phyloP scores from a whole-genome alignment of 2,113 vertebrate species.

The Coptodon bakossiorum region DNA sequence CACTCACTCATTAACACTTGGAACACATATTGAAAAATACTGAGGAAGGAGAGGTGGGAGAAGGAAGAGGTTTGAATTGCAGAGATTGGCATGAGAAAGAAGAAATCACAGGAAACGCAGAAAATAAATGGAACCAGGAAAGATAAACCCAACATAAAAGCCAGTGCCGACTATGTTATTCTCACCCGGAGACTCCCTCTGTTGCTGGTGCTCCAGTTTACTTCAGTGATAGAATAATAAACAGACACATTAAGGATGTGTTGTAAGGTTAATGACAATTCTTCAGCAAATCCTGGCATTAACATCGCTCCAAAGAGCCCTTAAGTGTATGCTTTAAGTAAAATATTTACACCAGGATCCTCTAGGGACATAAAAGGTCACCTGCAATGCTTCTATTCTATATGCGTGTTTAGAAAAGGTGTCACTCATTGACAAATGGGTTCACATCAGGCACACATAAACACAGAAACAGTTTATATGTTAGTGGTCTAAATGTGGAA shows the following conservation, averaged over 20 bases:
- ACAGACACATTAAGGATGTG: constrained; percentile 16
- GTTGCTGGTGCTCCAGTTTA: neutral
- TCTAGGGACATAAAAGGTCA: neutral
- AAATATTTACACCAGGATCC: constrained; percentile 40
- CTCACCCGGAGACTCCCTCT: neutral
- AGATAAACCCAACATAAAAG: neutral
- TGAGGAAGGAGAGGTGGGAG: neutral
- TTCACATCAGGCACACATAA: constrained; percentile 8
- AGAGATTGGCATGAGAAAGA: neutral
- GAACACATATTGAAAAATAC: neutral
- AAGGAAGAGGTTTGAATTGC: neutral
- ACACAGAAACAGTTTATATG: neutral
- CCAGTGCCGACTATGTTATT: neutral
- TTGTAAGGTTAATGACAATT: neutral
- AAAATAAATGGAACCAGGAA: neutral
- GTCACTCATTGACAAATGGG: constrained; percentile 24
- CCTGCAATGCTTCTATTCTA: neutral
- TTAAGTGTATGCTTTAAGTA: neutral
- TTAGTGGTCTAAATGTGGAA: neutral
- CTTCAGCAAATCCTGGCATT: neutral
- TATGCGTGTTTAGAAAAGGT: constrained; percentile 25
- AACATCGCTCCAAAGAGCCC: neutral
- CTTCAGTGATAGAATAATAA: neutral
- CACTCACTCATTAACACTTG: neutral
- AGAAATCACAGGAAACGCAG: neutral